A percentile compares a stretch with the other conserved stretches of the same genome.
Conservation (phyloP, 1,140 invertebrate species). For the Platyscapa corneri region DNA sequence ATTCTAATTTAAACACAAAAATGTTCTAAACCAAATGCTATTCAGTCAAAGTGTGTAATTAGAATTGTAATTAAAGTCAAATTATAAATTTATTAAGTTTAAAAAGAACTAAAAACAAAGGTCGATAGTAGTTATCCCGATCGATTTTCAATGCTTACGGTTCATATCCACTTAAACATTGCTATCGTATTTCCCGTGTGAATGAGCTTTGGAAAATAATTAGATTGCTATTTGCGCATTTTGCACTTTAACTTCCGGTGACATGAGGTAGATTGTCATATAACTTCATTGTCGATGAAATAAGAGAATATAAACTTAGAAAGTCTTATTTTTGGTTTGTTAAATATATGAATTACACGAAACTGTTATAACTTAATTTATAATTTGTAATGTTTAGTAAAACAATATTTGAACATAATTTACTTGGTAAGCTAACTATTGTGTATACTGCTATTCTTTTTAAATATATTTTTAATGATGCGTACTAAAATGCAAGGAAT, state of each 20-base stretch:
- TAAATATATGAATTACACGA: neutral
- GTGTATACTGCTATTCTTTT: too few species aligned
- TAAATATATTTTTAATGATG: too few species aligned
- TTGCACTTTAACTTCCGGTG: conserved; percentile 47
- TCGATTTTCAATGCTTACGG: conserved; percentile 54
- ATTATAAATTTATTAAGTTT: too few species aligned
- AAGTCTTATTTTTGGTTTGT: neutral
- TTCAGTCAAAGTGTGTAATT: too few species aligned
- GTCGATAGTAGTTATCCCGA: conserved; percentile 52
- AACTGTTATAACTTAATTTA: neutral
- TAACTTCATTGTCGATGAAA: neutral
- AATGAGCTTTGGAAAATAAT: conserved; percentile 34
- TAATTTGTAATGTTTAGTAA: neutral
- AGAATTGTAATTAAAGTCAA: too few species aligned
- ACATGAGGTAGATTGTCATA: neutral
- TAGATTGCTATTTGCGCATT: conserved; percentile 42
- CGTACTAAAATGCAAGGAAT: too few species aligned
- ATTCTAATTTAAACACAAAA: too few species aligned
- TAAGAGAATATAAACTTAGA: neutral
- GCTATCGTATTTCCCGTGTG: conserved; percentile 33
- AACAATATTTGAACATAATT: neutral
- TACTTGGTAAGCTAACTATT: neutral
- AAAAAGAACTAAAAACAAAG: neutral
- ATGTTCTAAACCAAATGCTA: too few species aligned
- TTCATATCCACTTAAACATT: neutral